Evolutionary conservation across 37 sponge, comb jelly and placozoan genomes (phyloP), one percentile per base, ranked within the genome.

Genomic region (Petrosia ficiformis): DNA sequence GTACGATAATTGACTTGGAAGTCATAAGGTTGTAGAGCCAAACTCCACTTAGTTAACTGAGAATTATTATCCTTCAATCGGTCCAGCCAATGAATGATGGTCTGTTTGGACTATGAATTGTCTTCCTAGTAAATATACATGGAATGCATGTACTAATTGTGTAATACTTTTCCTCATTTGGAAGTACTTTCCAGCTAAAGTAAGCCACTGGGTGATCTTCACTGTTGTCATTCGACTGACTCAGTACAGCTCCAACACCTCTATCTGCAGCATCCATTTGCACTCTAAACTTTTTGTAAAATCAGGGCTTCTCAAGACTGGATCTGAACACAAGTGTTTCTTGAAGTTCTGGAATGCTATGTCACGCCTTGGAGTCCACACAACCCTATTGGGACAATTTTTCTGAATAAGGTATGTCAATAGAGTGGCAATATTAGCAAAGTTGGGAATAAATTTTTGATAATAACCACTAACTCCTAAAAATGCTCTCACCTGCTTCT

Each of bases 241-340:
- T 80, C 44, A 86, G 57, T 30, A 86, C 77, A 36, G 82, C 81
- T 56, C 76, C 81, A 40, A 86, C 70, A 1, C 87, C 87, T 28
- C 25, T 35, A 56, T 74, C 71, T 44, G 77, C 80, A 0, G 87
- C 81, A 74, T 80, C 87, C 0, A 76, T 86, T 59, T 86, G 82
- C 44, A 86, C 35, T 28, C 48, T 36, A 29, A 80, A n/a, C 38
- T 8, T 43, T 21, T 11, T 8, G 33, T 39, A 33, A 71, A 48
- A 73, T 77, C 73, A 39, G 79, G 79, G 59, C 40, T 60, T 30
- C 37, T 34, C 63, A 84, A 71, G 28, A 84, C 74, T 43, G 84
- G 78, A 0, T 33, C 29, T 19, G 41, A 39, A 34, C 72, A 71
- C 6, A 84, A 56, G 25, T 61, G 6, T 11, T 59, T 4, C 68